Evolutionary conservation across 2,888 invertebrate genomes (phyloP), one percentile per base, ranked within the genome.

Genomic region (Drymonia ruficornis): DNA sequence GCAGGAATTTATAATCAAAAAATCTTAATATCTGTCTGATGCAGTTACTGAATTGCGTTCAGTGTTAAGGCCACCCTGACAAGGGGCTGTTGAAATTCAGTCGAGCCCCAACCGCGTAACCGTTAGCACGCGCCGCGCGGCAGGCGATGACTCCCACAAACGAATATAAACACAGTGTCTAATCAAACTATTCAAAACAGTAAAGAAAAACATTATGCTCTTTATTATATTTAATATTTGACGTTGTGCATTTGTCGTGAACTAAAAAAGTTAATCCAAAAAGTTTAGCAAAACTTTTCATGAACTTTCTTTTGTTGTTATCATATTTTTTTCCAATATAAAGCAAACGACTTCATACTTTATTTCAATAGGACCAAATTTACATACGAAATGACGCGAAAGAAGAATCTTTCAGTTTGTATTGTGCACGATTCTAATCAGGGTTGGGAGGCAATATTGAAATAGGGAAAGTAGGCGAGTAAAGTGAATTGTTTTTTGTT

Each of bases 41-140:
- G 63, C 60, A 72, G 53, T 70, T 50, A 56, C n/a, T 52, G 23
- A 43, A 56, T 54, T 54, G 44, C 59, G 44, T 55, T 59, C 51
- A 23, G 47, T 59, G 46, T 49, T 56, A 53, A 52, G 52, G 48
- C 52, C 28, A 53, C 55, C 61, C 56, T 49, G 31, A 50, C 52
- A 40, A 58, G 31, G 52, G 57, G 54, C 23, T 45, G 40, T 48
- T 34, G n/a, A 42, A 50, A 15, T 49, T 67, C 65, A 72, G 72
- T 72, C 58, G 61, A 52, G 56, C 66, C 56, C 58, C 69, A 58
- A 62, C 49, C 73, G 72, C 65, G 66, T 63, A 55, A 53, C 60
- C 43, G 68, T 49, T 59, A 49, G 49, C 65, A 66, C 73, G 74
- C 61, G 52, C 57, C 19, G 12, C 34, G 23, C 44, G 46, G 58